Base-by-base conservation (phyloP, 1,140 invertebrate genomes). In the Sarcophaga peregrina region DNA sequence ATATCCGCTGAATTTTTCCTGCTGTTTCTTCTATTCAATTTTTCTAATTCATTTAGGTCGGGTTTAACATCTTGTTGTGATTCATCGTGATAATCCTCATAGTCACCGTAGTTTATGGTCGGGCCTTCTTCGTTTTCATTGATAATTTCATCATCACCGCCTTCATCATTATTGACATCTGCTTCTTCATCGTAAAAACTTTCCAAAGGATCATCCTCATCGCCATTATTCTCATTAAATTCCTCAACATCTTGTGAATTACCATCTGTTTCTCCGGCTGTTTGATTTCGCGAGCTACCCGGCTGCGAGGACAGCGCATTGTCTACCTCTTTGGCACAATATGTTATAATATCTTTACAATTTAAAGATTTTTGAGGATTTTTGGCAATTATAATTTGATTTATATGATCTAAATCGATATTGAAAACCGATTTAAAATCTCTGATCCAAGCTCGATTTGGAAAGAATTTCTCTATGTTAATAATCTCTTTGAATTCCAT, bases 141-240 rank as follows among this genome's bases (percentile, higher is more conserved):
- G 8, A 83, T 52, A 8, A 47, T 78, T 6, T 81, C 83, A 75
- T 83, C 48, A 45, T 54, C 72, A 8, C 58, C 48, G 1, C 20
- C 17, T 8, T 48, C 20, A 74, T 52, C 75, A 0, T 72, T 58
- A n/a, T 11, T 73, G 47, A 48, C 50, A 20, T 9, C 74, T n/a
- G 25, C n/a, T 7, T 76, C 80, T 13, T 75, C 68, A 50, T 82
- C 80, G 5, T 84, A 80, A 25, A 37, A 46, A 37, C 72, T 9
- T 52, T 68, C 81, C 15, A 25, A 74, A 15, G 11, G 15, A 81
- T 81, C 87, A 72, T 86, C 86, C 75, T 87, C 85, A 20, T 86
- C 82, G 72, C 87, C 11, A 6, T 86, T 85, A 2, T 85, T 45
- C 13, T 46, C 3, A n/a, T 37, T 7, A 5, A 45, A 25, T 45